phyloP scores from a whole-genome alignment of 1,140 invertebrate species.

The Aphelenchoides besseyi region DNA sequence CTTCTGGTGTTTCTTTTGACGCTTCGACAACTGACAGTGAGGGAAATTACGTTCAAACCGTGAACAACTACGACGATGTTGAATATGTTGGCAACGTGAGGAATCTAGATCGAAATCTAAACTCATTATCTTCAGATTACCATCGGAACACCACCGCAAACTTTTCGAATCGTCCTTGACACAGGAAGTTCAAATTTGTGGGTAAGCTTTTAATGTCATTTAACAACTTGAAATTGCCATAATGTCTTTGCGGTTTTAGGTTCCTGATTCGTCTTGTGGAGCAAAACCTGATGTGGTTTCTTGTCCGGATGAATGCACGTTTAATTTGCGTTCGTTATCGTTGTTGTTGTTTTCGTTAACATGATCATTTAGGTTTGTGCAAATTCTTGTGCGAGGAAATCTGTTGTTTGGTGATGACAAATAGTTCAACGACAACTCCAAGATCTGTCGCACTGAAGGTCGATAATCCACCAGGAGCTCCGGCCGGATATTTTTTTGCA shows the following conservation, averaged over 20 bases:
- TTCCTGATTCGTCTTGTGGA: constrained; percentile 15
- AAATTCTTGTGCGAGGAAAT: background rate
- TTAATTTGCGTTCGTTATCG: background rate
- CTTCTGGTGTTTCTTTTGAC: constrained; percentile 5
- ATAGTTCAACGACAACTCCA: constrained; percentile 19
- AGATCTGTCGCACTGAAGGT: constrained; percentile 12
- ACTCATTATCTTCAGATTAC: constrained; percentile 31
- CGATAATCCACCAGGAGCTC: constrained; percentile 10
- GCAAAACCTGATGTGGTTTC: background rate
- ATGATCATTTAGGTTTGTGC: background rate
- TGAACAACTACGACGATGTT: constrained; percentile 39
- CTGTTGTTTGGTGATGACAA: constrained; percentile 17
- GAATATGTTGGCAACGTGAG: constrained; percentile 45
- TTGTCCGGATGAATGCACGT: constrained; percentile 20
- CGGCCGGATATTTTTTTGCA: constrained; percentile 25
- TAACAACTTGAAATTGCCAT: background rate
- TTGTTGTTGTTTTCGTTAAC: background rate
- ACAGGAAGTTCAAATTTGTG: constrained; percentile 32
- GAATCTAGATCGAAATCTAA: background rate
- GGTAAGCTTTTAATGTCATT: too few relatives aligned
- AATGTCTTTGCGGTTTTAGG: too few relatives aligned
- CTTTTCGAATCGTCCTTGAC: constrained; percentile 45
- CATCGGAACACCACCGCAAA: constrained; percentile 45
- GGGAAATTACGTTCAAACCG: constrained; percentile 19
- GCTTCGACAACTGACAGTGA: background rate